Base-by-base conservation (phyloP, 2,888 invertebrate genomes). In the Rhamnusium bicolor region DNA sequence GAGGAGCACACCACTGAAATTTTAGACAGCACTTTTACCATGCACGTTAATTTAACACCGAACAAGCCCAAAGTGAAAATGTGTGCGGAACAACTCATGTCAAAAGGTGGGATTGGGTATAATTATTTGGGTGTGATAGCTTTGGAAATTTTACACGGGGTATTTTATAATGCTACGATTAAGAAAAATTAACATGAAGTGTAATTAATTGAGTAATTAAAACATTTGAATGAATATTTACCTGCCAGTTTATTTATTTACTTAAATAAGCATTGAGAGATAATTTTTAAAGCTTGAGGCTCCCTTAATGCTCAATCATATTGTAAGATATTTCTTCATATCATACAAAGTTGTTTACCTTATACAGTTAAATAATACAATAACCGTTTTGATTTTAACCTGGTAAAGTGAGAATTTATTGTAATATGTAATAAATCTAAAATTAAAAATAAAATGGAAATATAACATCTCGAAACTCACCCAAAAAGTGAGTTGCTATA, bases 61-160 rank as follows among this genome's bases (percentile, higher is more conserved):
- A 70, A 71, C 10, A 78, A 78, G 47, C 70, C 82, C 5, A 79
- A 79, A 53, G 71, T 73, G 32, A 73, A 75, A 47, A 68, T 75
- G 6, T 72, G 73, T 16, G 80, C 80, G 7, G 81, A 84, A 46
- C 77, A 81, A 58, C 63, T 82, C n/a, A 78, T 84, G 69, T 79
- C 81, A 53, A 86, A 85, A 87, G 86, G 87, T 87, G 85, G 84
- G 84, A 69, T 83, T 65, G 79, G 81, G 74, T 76, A 82, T 72
- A 80, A 80, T 75, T 85, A 82, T 67, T 71, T 86, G 67, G 81
- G 83, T 61, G 81, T 74, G 12, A 74, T 85, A 54, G 78, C 83
- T 54, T 65, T 80, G 27, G 84, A 86, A 73, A 79, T 86, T 68
- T 68, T 83, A n/a, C 73, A 79, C 46, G 79, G 80, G 19, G 69